Base-by-base conservation (phyloP, 2,797 vertebrate genomes). In the Nasua narica region DNA sequence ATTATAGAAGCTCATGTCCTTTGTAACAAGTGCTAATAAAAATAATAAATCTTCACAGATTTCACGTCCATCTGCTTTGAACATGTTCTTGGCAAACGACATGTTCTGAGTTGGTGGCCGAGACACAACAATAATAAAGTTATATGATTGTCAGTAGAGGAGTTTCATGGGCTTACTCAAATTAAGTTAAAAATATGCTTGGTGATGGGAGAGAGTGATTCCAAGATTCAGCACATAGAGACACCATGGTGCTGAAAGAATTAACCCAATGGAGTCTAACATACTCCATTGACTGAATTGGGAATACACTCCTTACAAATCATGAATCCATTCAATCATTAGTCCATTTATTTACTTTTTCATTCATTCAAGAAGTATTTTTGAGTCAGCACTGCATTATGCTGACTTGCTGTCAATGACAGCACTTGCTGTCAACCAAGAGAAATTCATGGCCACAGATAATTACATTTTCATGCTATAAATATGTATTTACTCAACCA, bases 71-170 rank as follows among this genome's bases (percentile, higher is more conserved):
- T 88, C 60, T 96, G 60, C 37, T 96, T 95, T 48, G 52, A 94
- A 95, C 29, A 65, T 58, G 62, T 90, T 92, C 93, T 95, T 96
- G 88, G 48, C 48, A 96, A 96, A 96, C 46, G 54, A n/a, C 18
- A 16, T 35, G 19, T 70, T 87, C 87, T 62, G 48, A 92, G 72
- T n/a, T 78, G 40, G 84, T 85, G 18, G 60, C 91, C 56, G 32
- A 95, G 85, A 82, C 35, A 88, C 48, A 93, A 12, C 37, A 78
- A 62, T 65, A 87, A 89, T 91, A 83, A 87, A 76, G 18, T 76
- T 21, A 58, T 13, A 15, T 76, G 90, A 12, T 83, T 62, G 16
- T 95, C 84, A 56, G 40, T 60, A 15, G 67, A 94, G 23, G 21
- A 46, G n/a, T 85, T 92, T 93, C 37, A 69, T 4, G 67, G 46